Percentiles rank a stretch among this genome's conserved stretches.
phyloP scores from a whole-genome alignment of 2,113 vertebrate genomes.

The Cyanocitta stelleri region DNA sequence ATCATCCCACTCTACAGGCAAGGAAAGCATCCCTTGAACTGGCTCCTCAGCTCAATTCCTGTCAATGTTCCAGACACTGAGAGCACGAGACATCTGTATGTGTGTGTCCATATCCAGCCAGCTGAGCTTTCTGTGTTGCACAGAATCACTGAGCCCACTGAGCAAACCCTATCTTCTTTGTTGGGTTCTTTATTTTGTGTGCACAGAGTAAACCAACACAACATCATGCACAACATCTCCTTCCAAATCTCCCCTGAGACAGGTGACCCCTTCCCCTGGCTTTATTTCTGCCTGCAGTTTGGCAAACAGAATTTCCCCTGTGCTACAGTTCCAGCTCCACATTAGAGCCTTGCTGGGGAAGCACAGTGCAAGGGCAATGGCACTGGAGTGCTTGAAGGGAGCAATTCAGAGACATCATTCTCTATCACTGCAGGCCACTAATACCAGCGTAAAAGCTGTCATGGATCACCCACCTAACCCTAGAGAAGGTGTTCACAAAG shows the following conservation, averaged over 20 bases:
- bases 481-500: constrained; percentile 33
- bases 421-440: neutral
- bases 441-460: neutral
- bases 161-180: neutral
- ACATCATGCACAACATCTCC: neutral
- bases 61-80: neutral
- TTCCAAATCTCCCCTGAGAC: neutral
- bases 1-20: neutral
- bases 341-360: neutral
- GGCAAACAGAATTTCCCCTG: neutral
- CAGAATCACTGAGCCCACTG: neutral
- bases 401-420: constrained; percentile 12
- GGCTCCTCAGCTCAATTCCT: fast-evolving
- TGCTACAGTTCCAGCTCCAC: neutral
- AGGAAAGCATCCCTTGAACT: neutral
- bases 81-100: fast-evolving
- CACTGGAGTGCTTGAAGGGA: neutral
- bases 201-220: neutral
- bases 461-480: constrained; percentile 3
- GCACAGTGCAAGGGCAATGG: neutral
- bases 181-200: neutral
- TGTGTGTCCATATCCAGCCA: neutral
- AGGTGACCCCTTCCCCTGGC: neutral
- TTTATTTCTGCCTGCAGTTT: neutral
- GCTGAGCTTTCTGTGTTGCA: neutral